phyloP scores from a whole-genome alignment of 1,140 invertebrate genomes.

The Cephus cinctus region DNA sequence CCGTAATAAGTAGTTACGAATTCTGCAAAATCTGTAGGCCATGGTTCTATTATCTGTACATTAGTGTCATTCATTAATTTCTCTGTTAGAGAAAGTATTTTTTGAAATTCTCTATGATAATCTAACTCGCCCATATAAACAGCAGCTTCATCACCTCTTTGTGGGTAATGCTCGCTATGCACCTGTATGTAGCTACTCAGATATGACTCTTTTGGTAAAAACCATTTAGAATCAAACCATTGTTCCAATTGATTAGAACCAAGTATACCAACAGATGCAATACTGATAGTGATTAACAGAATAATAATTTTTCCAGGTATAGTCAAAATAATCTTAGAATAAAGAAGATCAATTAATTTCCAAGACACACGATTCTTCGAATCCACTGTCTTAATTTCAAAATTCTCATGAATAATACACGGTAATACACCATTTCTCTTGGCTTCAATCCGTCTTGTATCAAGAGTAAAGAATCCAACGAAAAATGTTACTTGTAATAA shows the following conservation, averaged over 20 bases:
- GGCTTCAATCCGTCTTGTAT: conserved; percentile 63
- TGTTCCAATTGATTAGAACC: conserved; percentile 66
- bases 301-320: conserved; percentile 59
- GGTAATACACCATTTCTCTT: conserved; percentile 67
- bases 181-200: conserved; percentile 63
- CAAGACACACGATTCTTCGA: conserved; percentile 51
- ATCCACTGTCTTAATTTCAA: conserved; percentile 41
- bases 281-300: conserved; percentile 59
- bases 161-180: conserved; percentile 62
- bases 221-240: conserved; percentile 78
- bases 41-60: conserved; percentile 60
- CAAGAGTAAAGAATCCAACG: conserved; percentile 72
- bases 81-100: conserved; percentile 60
- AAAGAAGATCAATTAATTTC: conserved; percentile 57
- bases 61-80: conserved; percentile 58
- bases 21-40: conserved; percentile 63
- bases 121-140: conserved; percentile 69
- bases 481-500: conserved; percentile 77
- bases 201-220: conserved; percentile 70
- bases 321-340: conserved; percentile 63
- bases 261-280: conserved; percentile 62
- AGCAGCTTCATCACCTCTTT: conserved; percentile 64
- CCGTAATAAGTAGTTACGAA: conserved; percentile 58
- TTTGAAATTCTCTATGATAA: conserved; percentile 63
- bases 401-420: conserved; percentile 66